Conservation (phyloP, 2,797 vertebrate species). For the Propithecus perrieri region DNA sequence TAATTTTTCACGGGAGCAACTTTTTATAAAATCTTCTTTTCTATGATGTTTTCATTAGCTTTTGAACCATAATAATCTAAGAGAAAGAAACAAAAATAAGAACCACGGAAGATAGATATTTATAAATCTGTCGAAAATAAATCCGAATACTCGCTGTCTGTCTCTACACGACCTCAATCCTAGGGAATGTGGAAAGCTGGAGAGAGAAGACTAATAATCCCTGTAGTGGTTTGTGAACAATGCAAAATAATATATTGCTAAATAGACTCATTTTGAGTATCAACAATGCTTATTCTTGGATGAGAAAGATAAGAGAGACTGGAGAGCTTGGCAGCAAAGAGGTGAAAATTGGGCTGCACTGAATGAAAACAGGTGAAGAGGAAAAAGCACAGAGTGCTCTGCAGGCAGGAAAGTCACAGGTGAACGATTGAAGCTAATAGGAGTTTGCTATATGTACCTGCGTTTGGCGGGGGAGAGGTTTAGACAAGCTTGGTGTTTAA, state of each 20-base stretch:
- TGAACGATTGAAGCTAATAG: background rate
- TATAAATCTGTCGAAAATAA: constrained; percentile 40
- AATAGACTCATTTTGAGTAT: background rate
- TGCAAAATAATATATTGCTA: background rate
- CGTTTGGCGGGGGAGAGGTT: background rate
- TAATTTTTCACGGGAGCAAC: constrained; percentile 59
- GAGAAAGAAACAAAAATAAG: constrained; percentile 10
- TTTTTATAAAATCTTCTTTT: constrained; percentile 19
- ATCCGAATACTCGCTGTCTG: background rate
- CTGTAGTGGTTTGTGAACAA: background rate
- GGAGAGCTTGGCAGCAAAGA: background rate
- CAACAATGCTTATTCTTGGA: background rate
- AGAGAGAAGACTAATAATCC: background rate
- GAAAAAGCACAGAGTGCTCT: background rate
- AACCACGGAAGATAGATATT: background rate
- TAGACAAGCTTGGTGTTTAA: background rate
- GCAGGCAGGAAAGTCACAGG: background rate
- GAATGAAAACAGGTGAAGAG: background rate
- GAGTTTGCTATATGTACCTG: background rate
- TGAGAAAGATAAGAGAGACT: background rate
- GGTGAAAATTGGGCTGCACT: background rate
- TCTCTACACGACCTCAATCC: background rate
- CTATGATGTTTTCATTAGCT: constrained; percentile 33
- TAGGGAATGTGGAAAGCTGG: background rate
- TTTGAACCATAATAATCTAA: constrained; percentile 29